phyloP scores from a whole-genome alignment of 92 coral and sea anemone species.

The Zoanthus gigantus region DNA sequence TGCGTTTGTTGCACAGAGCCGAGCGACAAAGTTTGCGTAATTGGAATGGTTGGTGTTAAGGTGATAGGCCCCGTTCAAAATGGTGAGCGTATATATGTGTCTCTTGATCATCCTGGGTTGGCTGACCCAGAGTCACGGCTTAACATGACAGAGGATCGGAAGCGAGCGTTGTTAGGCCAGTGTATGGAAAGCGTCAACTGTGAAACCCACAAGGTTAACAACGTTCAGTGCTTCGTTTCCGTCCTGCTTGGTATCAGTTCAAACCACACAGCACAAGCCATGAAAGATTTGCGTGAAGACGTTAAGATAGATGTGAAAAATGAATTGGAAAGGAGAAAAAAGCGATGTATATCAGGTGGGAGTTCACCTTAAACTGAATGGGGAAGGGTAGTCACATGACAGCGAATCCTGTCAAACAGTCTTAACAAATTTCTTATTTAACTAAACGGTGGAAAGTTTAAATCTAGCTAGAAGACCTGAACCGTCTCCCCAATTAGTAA shows the following conservation, averaged over 20 bases:
- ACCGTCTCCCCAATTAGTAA: too few relatives aligned
- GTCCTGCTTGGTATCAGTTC: constrained; percentile 80
- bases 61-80: constrained; percentile 84
- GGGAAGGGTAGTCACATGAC: too few relatives aligned
- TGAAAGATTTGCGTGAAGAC: constrained; percentile 79
- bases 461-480: too few relatives aligned
- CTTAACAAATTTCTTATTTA: too few relatives aligned
- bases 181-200: constrained; percentile 74
- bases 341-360: constrained; percentile 82
- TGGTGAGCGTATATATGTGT: constrained; percentile 95
- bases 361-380: not conserved
- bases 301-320: constrained; percentile 80
- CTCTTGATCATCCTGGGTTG: constrained; percentile 90
- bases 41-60: constrained; percentile 94
- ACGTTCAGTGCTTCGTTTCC: constrained; percentile 92
- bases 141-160: constrained; percentile 64
- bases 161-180: constrained; percentile 90
- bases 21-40: constrained; percentile 91
- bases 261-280: constrained; percentile 76
- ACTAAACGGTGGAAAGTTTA: too few relatives aligned
- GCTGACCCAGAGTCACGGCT: constrained; percentile 90
- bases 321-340: constrained; percentile 76
- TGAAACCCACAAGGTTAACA: constrained; percentile 61
- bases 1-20: constrained; percentile 53
- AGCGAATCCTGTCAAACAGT: too few relatives aligned